Evolutionary conservation across 2,888 invertebrate genomes (phyloP).

Genomic region (Glaucopsyche alexis): DNA sequence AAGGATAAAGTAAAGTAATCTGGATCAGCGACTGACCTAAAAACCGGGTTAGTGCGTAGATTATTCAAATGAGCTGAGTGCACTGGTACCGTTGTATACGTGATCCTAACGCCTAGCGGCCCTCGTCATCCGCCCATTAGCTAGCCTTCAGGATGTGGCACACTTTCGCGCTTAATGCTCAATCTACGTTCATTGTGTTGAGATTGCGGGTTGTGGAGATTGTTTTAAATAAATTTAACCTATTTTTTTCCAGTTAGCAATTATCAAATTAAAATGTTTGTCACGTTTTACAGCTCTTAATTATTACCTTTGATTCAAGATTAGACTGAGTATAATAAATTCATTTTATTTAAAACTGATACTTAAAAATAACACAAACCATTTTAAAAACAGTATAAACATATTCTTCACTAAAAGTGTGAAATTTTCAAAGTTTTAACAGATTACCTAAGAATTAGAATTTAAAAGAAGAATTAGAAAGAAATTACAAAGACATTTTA

Average conservation of each 20-base stretch:
- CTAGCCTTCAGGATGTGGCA: slow-evolving; percentile 66
- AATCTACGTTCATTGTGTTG: slow-evolving; percentile 34
- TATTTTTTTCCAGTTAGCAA: not conserved
- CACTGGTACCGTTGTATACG: slow-evolving; percentile 70
- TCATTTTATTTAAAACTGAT: not conserved
- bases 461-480: no score
- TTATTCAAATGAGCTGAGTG: slow-evolving; percentile 67
- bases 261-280: no score
- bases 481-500: not conserved
- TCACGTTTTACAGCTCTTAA: no score
- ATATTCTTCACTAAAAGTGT: no score
- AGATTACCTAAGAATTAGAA: not conserved
- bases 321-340: not conserved
- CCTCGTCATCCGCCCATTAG: slow-evolving; percentile 60
- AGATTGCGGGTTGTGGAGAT: slow-evolving; percentile 17
- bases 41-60: slow-evolving; percentile 48
- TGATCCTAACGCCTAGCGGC: slow-evolving; percentile 65
- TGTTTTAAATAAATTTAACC: not conserved
- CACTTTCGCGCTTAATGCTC: slow-evolving; percentile 49
- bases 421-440: not conserved
- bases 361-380: not conserved
- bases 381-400: not conserved
- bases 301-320: not conserved
- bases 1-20: slow-evolving; percentile 11
- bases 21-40: slow-evolving; percentile 38